Evolutionary conservation across 2,797 vertebrate genomes (phyloP).

Genomic region (Prionace glauca): DNA sequence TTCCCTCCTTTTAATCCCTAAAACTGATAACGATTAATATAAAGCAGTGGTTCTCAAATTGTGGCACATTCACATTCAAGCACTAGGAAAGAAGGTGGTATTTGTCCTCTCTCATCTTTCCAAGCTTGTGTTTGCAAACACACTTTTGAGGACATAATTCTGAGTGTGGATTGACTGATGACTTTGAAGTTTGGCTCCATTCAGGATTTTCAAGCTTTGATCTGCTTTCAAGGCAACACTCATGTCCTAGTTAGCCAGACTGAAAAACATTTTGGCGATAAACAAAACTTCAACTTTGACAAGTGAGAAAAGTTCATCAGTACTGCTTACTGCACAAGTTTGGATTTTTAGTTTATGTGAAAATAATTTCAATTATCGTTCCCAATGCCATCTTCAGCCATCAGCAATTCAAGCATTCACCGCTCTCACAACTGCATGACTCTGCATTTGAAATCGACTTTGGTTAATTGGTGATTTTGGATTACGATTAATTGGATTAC

Average conservation of each 20-base stretch:
- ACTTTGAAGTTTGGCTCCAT: neutral
- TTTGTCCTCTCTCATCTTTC: neutral
- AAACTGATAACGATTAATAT: slow-evolving; percentile 1
- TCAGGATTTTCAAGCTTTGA: neutral
- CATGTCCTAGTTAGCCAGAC: neutral
- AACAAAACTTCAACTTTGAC: neutral
- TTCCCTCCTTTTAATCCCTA: neutral
- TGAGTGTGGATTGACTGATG: neutral
- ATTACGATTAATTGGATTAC: neutral
- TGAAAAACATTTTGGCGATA: neutral
- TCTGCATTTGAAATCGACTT: neutral
- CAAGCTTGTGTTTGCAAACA: neutral
- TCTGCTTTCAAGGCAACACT: neutral
- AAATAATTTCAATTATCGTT: neutral
- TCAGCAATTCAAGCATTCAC: neutral
- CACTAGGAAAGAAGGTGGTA: neutral
- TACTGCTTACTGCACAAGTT: neutral
- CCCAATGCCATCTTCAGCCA: neutral
- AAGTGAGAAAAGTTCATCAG: neutral
- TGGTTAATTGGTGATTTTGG: neutral
- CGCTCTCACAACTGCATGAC: neutral
- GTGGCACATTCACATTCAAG: neutral
- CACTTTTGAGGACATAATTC: neutral
- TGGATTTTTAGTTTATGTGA: neutral
- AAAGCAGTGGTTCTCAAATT: neutral